A percentile compares a stretch with the other conserved stretches of the same genome.
phyloP scores from a whole-genome alignment of 1,140 invertebrate species.

The Amphibalanus amphitrite region DNA sequence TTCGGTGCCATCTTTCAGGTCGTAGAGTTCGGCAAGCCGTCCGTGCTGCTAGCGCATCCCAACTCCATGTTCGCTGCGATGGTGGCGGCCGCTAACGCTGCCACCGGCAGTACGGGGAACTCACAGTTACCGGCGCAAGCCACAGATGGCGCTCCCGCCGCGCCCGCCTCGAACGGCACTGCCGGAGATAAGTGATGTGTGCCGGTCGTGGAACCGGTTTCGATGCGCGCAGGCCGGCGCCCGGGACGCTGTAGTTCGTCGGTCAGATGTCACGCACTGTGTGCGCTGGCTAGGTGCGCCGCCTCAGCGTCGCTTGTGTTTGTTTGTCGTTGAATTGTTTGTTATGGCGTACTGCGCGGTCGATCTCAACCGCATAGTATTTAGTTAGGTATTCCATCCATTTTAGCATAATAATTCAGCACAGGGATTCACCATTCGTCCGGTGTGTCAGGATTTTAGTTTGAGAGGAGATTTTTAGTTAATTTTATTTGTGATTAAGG shows the following conservation, averaged over 20 bases:
- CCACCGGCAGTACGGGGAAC: constrained; percentile 9
- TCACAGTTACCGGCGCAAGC: not conserved
- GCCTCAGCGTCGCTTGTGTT: not conserved
- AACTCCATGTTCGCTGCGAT: constrained; percentile 45
- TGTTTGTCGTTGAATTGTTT: not conserved
- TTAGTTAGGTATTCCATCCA: too few species aligned
- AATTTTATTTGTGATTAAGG: not conserved
- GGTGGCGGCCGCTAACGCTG: constrained; percentile 29
- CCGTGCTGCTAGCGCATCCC: constrained; percentile 39
- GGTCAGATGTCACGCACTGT: not conserved
- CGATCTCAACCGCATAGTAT: not conserved
- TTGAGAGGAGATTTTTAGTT: not conserved
- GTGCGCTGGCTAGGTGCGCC: not conserved
- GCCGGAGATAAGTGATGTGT: not conserved
- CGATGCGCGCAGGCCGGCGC: too few species aligned
- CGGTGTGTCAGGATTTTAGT: not conserved
- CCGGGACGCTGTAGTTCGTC: too few species aligned
- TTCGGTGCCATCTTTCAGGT: too few species aligned
- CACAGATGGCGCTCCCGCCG: not conserved
- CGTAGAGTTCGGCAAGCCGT: constrained; percentile 51
- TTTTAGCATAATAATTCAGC: not conserved
- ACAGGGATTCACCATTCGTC: not conserved
- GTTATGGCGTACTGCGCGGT: too few species aligned
- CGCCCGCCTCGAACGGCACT: not conserved
- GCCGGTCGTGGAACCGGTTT: too few species aligned